Evolutionary conservation across 2,113 vertebrate species (phyloP), one percentile per base, ranked within the genome.

Genomic region (Cercopithecus mona): DNA sequence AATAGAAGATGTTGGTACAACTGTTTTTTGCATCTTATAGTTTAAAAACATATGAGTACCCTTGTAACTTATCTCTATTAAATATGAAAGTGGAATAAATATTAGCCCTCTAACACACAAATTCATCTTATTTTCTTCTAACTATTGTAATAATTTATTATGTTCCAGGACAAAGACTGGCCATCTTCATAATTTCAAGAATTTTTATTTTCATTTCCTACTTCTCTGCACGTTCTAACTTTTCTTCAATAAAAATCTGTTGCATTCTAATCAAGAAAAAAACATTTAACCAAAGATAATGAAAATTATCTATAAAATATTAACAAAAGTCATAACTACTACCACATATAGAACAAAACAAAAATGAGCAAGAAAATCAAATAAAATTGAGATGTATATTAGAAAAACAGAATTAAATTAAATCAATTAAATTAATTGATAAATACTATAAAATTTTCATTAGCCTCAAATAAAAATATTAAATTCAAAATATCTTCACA

Each of bases 401-500:
- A 55, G 18, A 85, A 90, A 86, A 43, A 18, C 5, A 89, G 61
- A 90, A 81, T 27, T 64, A 64, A 64, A 30, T 64, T 45, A 70
- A 61, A 55, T 55, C 2, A 86, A 75, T 27, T 64, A 64, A 64
- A 14, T 64, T 43, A 76, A 61, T 57, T 78, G 5, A 50, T 57
- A 61, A 82, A 17, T 72, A 80, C 32, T 76, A 40, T 57, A 90
- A 95, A 83, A n/a, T 52, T 87, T 13, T 57, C 50, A 89, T 35
- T 91, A 48, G 6, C 38, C 57, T 59, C 8, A 88, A 86, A 64
- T 75, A 82, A 92, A 95, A 95, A 82, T 35, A 88, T 61, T 83
- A 27, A 45, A 78, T 68, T 40, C 17, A 93, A 52, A 97, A 81
- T 84, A 89, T 48, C n/a, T 73, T 83, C 5, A 32, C 83, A 75